phyloP scores from a whole-genome alignment of 2,113 vertebrate genomes.

The Callorhinus ursinus region DNA sequence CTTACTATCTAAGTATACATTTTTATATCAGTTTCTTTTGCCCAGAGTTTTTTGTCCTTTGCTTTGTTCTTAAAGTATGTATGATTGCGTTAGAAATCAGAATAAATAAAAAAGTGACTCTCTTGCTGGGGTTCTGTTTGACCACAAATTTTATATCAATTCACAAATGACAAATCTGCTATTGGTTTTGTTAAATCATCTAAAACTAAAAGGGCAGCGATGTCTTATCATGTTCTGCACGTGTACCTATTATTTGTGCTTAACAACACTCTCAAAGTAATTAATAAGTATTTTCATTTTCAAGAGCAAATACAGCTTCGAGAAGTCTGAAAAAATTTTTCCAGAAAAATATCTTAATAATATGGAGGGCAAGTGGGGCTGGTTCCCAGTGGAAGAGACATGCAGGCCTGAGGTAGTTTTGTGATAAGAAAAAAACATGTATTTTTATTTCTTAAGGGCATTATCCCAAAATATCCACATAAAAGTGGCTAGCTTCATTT shows the following conservation, averaged over 20 bases:
- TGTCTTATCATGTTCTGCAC: neutral
- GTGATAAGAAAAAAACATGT: neutral
- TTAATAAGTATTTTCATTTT: neutral
- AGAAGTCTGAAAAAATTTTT: neutral
- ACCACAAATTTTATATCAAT: neutral
- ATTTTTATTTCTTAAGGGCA: neutral
- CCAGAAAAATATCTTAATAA: neutral
- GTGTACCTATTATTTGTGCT: neutral
- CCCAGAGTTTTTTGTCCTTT: neutral
- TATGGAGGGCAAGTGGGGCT: neutral
- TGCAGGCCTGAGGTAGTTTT: neutral
- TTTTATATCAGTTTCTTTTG: neutral
- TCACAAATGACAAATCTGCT: neutral
- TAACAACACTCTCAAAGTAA: neutral
- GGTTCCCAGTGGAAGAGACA: too few species aligned
- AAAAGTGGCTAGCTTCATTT: neutral
- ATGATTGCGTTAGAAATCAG: neutral
- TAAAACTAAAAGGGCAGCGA: neutral
- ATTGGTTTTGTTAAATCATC: neutral
- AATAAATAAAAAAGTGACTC: neutral
- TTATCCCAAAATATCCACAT: neutral
- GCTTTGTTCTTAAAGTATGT: neutral
- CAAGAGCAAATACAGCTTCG: neutral
- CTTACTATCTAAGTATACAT: neutral
- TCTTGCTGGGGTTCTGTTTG: neutral